These are phyloP conservation scores for Bambusicola thoracicus DNA, from an alignment of 2,113 vertebrate species.

Conservation along the genomic window DNA sequence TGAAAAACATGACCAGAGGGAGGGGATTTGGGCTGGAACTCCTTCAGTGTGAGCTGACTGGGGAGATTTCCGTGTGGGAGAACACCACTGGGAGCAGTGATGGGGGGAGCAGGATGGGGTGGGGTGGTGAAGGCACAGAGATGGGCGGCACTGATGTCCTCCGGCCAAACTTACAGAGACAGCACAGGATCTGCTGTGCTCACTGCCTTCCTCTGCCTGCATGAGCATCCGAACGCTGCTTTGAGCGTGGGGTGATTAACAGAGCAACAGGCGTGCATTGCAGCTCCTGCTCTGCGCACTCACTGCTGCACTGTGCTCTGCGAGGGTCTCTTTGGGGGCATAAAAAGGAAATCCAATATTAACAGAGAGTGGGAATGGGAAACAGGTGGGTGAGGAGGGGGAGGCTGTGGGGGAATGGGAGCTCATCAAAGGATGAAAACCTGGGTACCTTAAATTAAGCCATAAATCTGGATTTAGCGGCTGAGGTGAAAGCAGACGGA, in stretches of 20 bases:
- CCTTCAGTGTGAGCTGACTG: not conserved
- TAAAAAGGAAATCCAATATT: not conserved
- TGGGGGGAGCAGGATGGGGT: fast-evolving
- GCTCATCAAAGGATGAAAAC: not conserved
- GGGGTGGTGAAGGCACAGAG: fast-evolving
- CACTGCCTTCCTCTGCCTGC: not conserved
- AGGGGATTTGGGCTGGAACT: not conserved
- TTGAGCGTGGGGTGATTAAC: fast-evolving
- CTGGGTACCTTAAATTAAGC: not conserved
- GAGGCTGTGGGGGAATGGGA: not conserved
- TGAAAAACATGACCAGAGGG: fast-evolving
- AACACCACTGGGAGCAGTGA: fast-evolving
- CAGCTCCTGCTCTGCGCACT: fast-evolving
- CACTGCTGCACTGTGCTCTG: fast-evolving
- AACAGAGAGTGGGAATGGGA: not conserved
- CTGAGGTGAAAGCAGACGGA: not conserved
- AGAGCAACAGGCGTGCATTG: fast-evolving
- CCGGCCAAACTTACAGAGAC: fast-evolving
- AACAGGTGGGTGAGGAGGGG: not conserved
- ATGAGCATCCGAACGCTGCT: not conserved
- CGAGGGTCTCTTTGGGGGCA: not conserved
- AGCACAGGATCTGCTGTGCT: not conserved
- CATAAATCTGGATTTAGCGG: not conserved
- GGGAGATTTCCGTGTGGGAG: fast-evolving
- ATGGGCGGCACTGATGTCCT: not conserved